These are phyloP conservation scores for Cheilosia impressa DNA, from an alignment of 2,888 invertebrate species.

Conservation along the genomic window DNA sequence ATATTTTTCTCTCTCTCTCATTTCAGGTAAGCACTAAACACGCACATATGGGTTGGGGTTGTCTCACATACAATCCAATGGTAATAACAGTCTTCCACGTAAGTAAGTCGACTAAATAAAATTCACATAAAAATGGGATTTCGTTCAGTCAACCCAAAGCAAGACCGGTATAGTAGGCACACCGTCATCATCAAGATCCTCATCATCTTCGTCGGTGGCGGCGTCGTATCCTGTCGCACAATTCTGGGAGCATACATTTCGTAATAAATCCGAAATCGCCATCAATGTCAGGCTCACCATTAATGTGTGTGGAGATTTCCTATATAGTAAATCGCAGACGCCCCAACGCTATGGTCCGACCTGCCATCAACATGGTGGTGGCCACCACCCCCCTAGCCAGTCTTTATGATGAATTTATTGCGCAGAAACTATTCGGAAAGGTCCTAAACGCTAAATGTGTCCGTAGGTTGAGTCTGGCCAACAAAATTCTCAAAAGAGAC, in stretches of 20 bases:
- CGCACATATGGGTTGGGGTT: not conserved
- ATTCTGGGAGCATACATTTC: slow-evolving; percentile 22
- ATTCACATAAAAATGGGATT: slow-evolving; percentile 53
- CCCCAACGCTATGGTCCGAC: slow-evolving; percentile 3
- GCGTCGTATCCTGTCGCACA: not conserved
- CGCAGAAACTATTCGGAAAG: slow-evolving; percentile 40
- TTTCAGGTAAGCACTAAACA: slow-evolving; percentile 37
- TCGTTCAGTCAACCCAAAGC: slow-evolving; percentile 1
- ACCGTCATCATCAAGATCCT: slow-evolving; percentile 8
- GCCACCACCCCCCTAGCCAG: not conserved
- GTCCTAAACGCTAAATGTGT: slow-evolving; percentile 43
- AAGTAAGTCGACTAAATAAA: slow-evolving; percentile 59
- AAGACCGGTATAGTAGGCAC: not conserved
- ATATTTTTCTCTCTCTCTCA: slow-evolving; percentile 8
- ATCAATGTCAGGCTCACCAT: slow-evolving; percentile 58
- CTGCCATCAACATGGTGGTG: not conserved
- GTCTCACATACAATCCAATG: not conserved
- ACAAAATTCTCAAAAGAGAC: not conserved
- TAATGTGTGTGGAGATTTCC: slow-evolving; percentile 40
- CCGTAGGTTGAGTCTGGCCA: slow-evolving; percentile 17
- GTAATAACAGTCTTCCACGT: slow-evolving; percentile 10
- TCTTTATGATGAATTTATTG: slow-evolving; percentile 61
- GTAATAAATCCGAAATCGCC: slow-evolving; percentile 55
- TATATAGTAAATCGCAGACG: slow-evolving; percentile 17
- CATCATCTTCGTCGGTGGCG: slow-evolving; percentile 7